Base-by-base conservation (phyloP, 1,140 invertebrate species). In the Parapsyche elsis region DNA sequence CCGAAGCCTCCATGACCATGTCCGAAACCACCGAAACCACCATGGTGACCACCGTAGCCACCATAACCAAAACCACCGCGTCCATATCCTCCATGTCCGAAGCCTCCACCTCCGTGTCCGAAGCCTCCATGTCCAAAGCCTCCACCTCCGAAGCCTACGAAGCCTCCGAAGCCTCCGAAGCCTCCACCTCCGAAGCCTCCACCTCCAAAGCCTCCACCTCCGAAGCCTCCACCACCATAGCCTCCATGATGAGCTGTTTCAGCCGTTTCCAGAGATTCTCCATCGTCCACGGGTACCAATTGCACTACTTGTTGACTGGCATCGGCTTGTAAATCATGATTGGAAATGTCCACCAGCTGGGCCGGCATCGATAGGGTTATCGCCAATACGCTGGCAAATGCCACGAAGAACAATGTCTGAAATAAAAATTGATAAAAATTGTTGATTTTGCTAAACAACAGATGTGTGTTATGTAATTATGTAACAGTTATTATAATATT, bases 101-200 rank as follows among this genome's bases (percentile, higher is more conserved):
- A 30, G 9, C 64, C 64, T 26, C 23, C 64, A 12, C 24, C 0
- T 23, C 59, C 59, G 12, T 26, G 21, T 26, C 64, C 64, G 5
- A 5, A 53, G 16, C 49, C 23, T 4, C 64, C 71, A 30, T 26
- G 21, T 30, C 67, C 67, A 16, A 73, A 73, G 9, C 73, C 73
- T 24, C 73, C 73, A 23, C 16, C 73, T 1, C 16, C 49, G 23
- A 75, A 75, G 5, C 71, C 71, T 49, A 44, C 71, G 21, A 74
- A 73, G 9, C 71, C 71, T 38, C 71, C 71, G 71, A 71, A 71
- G 14, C 71, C 71, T 10, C 71, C 45, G 21, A 49, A 21, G 23
- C 71, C 71, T 14, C 46, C 46, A n/a, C 73, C 44, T 16, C 67
- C 67, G n/a, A 30, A 30, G 26, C 67, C 64, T 23, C 21, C 24